Conservation (phyloP, 1,140 invertebrate species). For the Drosophila orosa region DNA sequence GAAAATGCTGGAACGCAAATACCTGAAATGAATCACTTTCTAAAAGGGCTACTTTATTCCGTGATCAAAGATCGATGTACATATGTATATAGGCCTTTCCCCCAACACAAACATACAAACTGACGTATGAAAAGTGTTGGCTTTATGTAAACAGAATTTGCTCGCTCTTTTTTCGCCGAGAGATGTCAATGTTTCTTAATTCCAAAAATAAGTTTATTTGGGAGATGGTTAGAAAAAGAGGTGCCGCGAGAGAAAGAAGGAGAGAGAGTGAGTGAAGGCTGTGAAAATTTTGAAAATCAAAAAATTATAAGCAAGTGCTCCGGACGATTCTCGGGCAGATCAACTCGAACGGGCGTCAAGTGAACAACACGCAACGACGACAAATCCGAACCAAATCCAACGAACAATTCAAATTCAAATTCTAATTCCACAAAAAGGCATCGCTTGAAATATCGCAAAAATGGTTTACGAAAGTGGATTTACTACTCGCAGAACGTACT, state of each 20-base stretch:
- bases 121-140: slow-evolving; percentile 47
- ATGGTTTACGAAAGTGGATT: slow-evolving; percentile 96
- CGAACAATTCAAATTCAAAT: slow-evolving; percentile 53
- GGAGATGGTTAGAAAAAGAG: slow-evolving; percentile 54
- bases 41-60: slow-evolving; percentile 33
- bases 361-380: slow-evolving; percentile 78
- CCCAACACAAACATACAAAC: slow-evolving; percentile 17
- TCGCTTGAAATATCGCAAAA: slow-evolving; percentile 71
- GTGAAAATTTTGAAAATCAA: slow-evolving; percentile 65
- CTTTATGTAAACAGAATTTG: slow-evolving; percentile 61
- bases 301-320: slow-evolving; percentile 76
- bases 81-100: slow-evolving; percentile 28
- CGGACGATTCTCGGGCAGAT: slow-evolving; percentile 66
- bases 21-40: slow-evolving; percentile 31
- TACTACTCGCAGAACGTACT: slow-evolving; percentile 92
- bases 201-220: slow-evolving; percentile 83
- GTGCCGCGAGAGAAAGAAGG: slow-evolving; percentile 37
- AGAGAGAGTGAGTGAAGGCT: slow-evolving; percentile 41
- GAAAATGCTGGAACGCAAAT: slow-evolving; percentile 21
- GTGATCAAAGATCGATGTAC: slow-evolving; percentile 7
- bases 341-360: slow-evolving; percentile 84
- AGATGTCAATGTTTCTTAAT: slow-evolving; percentile 75
- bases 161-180: slow-evolving; percentile 66
- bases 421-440: slow-evolving; percentile 35
- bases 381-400: slow-evolving; percentile 66